phyloP scores from a whole-genome alignment of 2,888 invertebrate species.

The Panzeria rudis region DNA sequence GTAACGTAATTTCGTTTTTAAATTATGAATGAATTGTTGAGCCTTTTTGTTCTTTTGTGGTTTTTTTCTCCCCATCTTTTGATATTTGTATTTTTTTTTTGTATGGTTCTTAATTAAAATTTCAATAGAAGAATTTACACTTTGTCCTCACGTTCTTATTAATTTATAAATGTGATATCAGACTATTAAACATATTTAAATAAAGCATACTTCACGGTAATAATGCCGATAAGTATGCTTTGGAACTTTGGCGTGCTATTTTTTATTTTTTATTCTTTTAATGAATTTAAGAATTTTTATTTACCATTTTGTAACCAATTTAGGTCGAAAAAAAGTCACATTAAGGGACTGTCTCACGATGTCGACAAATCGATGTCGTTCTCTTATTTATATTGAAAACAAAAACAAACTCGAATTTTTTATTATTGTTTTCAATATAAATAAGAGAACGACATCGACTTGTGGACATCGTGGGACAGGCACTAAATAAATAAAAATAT shows the following conservation, averaged over 20 bases:
- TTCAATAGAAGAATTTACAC: slow-evolving; percentile 43
- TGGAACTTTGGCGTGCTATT: neutral
- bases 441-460: too few species aligned
- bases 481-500: too few species aligned
- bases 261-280: neutral
- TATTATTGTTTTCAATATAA: too few species aligned
- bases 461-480: too few species aligned
- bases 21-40: slow-evolving; percentile 50
- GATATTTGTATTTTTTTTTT: neutral
- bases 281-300: neutral
- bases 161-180: slow-evolving; percentile 48
- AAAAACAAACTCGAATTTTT: too few species aligned
- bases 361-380: too few species aligned
- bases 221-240: too few species aligned
- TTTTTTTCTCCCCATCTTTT: neutral
- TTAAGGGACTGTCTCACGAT: too few species aligned
- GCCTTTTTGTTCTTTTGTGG: slow-evolving; percentile 6
- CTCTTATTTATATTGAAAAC: too few species aligned
- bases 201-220: too few species aligned
- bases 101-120: slow-evolving; percentile 50
- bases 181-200: slow-evolving; percentile 10
- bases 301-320: too few species aligned
- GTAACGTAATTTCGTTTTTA: slow-evolving; percentile 33
- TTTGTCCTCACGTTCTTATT: slow-evolving; percentile 45
- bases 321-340: too few species aligned